Percentiles rank a stretch among this genome's conserved stretches.
Evolutionary conservation across 1,140 invertebrate species (phyloP).

Genomic region (Antheraea pernyi): DNA sequence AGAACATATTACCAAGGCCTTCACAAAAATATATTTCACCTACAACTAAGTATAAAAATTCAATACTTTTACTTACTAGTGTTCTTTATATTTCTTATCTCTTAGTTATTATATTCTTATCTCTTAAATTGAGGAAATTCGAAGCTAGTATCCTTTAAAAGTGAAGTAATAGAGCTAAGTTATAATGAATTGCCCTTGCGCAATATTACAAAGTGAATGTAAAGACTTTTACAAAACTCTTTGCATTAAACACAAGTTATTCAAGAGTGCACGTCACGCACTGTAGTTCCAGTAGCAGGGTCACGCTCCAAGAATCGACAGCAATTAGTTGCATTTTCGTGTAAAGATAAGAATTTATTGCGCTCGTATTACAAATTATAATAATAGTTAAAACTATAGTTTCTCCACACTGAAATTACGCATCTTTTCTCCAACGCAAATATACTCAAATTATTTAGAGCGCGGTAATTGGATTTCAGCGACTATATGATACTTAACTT

Average conservation of each 20-base stretch:
- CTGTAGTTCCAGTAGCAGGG: slow-evolving; percentile 1
- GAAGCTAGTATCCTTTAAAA: neutral
- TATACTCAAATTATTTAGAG: neutral
- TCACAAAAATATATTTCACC: too few species aligned
- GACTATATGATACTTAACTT: too few species aligned
- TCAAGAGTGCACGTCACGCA: slow-evolving; percentile 11
- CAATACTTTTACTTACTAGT: neutral
- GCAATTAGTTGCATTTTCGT: slow-evolving; percentile 12
- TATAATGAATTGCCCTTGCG: neutral
- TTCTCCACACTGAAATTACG: neutral
- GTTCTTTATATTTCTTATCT: neutral
- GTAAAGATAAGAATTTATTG: neutral
- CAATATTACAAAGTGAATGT: neutral
- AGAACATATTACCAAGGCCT: too few species aligned
- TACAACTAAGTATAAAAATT: too few species aligned
- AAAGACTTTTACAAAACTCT: slow-evolving; percentile 1
- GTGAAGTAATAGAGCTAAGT: neutral
- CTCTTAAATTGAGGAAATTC: neutral
- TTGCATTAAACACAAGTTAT: neutral
- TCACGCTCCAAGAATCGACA: slow-evolving; percentile 13
- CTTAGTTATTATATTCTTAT: neutral
- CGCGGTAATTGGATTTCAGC: too few species aligned
- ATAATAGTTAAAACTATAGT: neutral
- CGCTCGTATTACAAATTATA: neutral
- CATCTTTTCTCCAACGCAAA: neutral